These are phyloP conservation scores for Drosophila tani DNA, from an alignment of 1,140 invertebrate species.

Conservation along the genomic window DNA sequence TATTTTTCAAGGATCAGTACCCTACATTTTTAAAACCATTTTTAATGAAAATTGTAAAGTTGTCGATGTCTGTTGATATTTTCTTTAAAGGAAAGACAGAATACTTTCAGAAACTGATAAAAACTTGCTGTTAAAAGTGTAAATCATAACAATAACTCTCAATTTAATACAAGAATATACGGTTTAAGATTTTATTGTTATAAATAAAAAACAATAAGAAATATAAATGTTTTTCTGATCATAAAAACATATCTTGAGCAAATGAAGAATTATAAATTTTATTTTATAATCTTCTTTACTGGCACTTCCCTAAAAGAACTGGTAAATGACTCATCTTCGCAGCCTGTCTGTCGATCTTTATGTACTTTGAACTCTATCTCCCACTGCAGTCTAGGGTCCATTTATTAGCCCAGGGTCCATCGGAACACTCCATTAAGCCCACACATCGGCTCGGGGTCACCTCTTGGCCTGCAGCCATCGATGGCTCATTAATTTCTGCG, in stretches of 20 bases:
- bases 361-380: constrained; percentile 31
- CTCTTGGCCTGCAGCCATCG: constrained; percentile 69
- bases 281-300: not conserved
- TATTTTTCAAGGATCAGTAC: too few relatives aligned
- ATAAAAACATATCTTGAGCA: not conserved
- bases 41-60: too few relatives aligned
- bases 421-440: constrained; percentile 55
- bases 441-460: constrained; percentile 56
- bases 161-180: not conserved
- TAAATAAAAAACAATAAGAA: not conserved
- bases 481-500: constrained; percentile 76
- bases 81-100: too few relatives aligned
- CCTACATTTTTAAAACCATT: too few relatives aligned
- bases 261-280: not conserved
- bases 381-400: constrained; percentile 29
- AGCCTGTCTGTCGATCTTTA: not conserved
- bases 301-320: too few relatives aligned
- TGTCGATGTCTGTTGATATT: too few relatives aligned
- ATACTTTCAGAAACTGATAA: too few relatives aligned
- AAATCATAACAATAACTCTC: too few relatives aligned
- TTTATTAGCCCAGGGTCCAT: constrained; percentile 42
- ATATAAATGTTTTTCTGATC: not conserved
- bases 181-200: not conserved
- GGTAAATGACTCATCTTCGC: constrained; percentile 26
- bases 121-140: not conserved